These are phyloP conservation scores for Papilio aristodemus DNA, from an alignment of 1,140 invertebrate species.

Conservation along the genomic window DNA sequence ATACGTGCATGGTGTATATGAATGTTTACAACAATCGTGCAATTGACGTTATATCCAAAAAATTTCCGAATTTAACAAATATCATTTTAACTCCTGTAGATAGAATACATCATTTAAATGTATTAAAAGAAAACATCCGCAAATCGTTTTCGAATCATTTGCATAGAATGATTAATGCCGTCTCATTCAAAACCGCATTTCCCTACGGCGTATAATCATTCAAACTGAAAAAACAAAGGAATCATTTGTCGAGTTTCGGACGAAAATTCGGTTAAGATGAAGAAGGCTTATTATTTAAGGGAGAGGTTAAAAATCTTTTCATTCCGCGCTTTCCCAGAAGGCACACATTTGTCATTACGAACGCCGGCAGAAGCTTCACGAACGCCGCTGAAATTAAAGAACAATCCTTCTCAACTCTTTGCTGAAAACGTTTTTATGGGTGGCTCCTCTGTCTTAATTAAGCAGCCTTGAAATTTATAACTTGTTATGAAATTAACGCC, in stretches of 20 bases:
- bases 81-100: neutral
- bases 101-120: conserved; percentile 26
- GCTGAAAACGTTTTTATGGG: conserved; percentile 23
- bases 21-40: too few relatives aligned
- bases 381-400: conserved; percentile 19
- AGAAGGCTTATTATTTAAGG: conserved; percentile 20
- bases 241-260: conserved; percentile 12
- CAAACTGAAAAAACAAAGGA: conserved; percentile 20
- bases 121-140: neutral
- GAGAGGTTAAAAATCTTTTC: conserved; percentile 18
- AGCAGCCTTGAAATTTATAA: conserved; percentile 10
- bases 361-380: neutral
- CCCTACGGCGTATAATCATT: conserved; percentile 6
- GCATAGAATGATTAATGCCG: conserved; percentile 8
- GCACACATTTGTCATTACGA: conserved; percentile 21
- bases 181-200: conserved; percentile 7
- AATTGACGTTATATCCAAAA: too few relatives aligned
- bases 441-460: conserved; percentile 24
- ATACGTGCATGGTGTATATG: too few relatives aligned
- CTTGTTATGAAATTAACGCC: conserved; percentile 28
- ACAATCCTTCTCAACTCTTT: conserved; percentile 26
- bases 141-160: conserved; percentile 13
- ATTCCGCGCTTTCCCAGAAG: conserved; percentile 20
- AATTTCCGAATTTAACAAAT: too few relatives aligned
- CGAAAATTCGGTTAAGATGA: conserved; percentile 18